A percentile compares a stretch with the other conserved stretches of the same genome.
Conservation (phyloP, 2,888 invertebrate genomes). For the Tiliacea citrago region DNA sequence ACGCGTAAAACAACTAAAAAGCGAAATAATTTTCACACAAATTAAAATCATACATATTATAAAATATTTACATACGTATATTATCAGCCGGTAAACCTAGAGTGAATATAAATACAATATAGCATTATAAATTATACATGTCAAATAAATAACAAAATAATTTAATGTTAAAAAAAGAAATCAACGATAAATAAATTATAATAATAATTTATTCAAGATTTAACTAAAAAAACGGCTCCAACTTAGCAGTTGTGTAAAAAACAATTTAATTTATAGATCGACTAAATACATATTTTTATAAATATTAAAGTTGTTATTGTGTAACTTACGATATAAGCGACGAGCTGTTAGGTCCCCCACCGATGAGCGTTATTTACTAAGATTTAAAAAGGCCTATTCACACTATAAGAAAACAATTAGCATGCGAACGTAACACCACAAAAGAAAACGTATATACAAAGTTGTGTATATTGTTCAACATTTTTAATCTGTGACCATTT, state of each 20-base stretch:
- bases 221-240: not conserved
- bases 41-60: slow-evolving; percentile 55
- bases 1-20: slow-evolving; percentile 61
- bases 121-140: slow-evolving; percentile 38
- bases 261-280: not conserved
- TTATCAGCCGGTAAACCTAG: slow-evolving; percentile 30
- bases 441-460: slow-evolving; percentile 2
- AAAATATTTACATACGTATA: slow-evolving; percentile 50
- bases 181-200: slow-evolving; percentile 5
- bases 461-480: not conserved
- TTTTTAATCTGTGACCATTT: not conserved
- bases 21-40: slow-evolving; percentile 58
- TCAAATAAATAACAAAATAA: too few species aligned
- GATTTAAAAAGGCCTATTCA: slow-evolving; percentile 47
- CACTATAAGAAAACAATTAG: slow-evolving; percentile 19
- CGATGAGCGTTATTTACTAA: slow-evolving; percentile 44
- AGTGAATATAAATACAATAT: slow-evolving; percentile 31
- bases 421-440: not conserved
- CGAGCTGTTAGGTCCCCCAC: slow-evolving; percentile 60
- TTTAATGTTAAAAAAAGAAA: too few species aligned
- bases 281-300: not conserved
- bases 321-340: slow-evolving; percentile 57
- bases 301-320: slow-evolving; percentile 30
- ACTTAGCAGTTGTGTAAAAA: not conserved
- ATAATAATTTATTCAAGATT: not conserved